phyloP scores from a whole-genome alignment of 2,888 invertebrate genomes.

The Parnassius glacialis region DNA sequence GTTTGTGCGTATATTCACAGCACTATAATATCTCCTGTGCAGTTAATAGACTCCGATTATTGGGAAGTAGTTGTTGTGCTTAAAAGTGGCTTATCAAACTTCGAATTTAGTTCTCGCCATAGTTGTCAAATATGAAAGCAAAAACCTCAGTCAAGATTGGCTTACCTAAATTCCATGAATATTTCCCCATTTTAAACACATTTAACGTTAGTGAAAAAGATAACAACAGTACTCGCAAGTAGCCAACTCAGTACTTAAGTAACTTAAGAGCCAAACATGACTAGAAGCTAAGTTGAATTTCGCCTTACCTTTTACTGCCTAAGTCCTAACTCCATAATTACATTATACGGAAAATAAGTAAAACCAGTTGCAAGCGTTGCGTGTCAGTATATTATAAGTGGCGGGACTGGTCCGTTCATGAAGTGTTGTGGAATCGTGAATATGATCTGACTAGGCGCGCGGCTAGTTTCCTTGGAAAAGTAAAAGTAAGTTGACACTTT shows the following conservation, averaged over 20 bases:
- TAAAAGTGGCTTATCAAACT: too few relatives aligned
- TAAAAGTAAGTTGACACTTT: slow-evolving; percentile 42
- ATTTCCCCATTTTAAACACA: too few relatives aligned
- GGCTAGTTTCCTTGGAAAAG: slow-evolving; percentile 48
- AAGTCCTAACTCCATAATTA: slow-evolving; percentile 48
- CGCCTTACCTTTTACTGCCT: slow-evolving; percentile 32
- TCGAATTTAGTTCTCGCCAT: too few relatives aligned
- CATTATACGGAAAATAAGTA: slow-evolving; percentile 54
- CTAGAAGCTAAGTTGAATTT: slow-evolving; percentile 34
- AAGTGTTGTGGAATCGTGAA: slow-evolving; percentile 39
- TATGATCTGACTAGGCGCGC: slow-evolving; percentile 31
- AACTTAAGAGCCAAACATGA: slow-evolving; percentile 21
- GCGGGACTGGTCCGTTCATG: slow-evolving; percentile 41
- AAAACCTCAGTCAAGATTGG: too few relatives aligned
- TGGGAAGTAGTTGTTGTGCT: too few relatives aligned
- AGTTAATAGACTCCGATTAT: too few relatives aligned
- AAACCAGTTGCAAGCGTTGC: slow-evolving; percentile 51
- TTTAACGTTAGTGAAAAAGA: neutral
- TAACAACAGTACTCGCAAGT: slow-evolving; percentile 7
- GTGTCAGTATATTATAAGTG: slow-evolving; percentile 30
- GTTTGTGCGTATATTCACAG: too few relatives aligned
- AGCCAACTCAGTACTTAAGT: slow-evolving; percentile 16
- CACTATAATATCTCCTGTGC: too few relatives aligned
- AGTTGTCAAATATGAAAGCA: too few relatives aligned
- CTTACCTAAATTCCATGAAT: too few relatives aligned